phyloP scores from a whole-genome alignment of 2,113 vertebrate species.

The Megaceryle torquata region DNA sequence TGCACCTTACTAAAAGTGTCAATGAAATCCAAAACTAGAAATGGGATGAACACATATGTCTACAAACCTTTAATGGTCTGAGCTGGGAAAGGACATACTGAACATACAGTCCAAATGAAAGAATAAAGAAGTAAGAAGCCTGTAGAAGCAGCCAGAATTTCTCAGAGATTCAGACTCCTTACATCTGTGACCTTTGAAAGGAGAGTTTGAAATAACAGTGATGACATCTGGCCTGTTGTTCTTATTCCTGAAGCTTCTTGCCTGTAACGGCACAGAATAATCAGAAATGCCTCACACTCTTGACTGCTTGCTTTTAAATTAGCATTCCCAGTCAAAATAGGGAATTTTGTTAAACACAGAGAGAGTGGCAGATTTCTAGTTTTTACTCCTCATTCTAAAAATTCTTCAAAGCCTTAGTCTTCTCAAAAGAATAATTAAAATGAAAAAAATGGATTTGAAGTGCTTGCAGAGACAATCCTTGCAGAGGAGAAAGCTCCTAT shows the following conservation, averaged over 20 bases:
- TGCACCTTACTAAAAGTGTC: neutral
- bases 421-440: neutral
- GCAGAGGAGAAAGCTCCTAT: neutral
- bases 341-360: neutral
- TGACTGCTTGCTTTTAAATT: slow-evolving; percentile 23
- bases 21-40: neutral
- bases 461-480: neutral
- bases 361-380: neutral
- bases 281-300: neutral
- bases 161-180: neutral
- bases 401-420: neutral
- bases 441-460: neutral
- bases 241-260: neutral
- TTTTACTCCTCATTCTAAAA: neutral
- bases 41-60: neutral
- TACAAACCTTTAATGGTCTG: neutral
- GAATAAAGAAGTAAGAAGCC: neutral
- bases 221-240: neutral
- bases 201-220: neutral
- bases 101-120: neutral
- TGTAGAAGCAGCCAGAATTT: neutral
- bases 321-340: neutral
- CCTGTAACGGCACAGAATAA: neutral
- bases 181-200: neutral
- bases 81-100: neutral